Evolutionary conservation across 2,888 invertebrate species (phyloP).

Genomic region (Dynastes hyllus): DNA sequence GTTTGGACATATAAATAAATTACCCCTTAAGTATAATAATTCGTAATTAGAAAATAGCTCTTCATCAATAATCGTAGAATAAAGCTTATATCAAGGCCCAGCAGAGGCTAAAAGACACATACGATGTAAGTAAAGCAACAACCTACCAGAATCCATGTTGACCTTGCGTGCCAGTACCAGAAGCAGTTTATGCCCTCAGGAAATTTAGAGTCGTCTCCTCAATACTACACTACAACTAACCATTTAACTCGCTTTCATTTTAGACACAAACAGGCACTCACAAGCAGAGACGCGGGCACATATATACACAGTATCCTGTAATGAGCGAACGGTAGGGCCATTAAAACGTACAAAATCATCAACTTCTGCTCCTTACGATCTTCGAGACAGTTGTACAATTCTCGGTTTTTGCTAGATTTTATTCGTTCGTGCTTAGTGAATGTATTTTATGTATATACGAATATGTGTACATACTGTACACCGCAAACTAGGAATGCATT

Average conservation of each 20-base stretch:
- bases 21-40: too few relatives aligned
- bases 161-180: conserved; percentile 48
- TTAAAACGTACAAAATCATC: conserved; percentile 31
- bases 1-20: too few relatives aligned
- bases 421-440: not conserved
- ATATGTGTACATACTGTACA: not conserved
- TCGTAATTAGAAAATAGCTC: not conserved
- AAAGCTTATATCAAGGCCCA: not conserved
- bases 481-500: conserved; percentile 29
- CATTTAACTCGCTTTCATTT: conserved; percentile 47
- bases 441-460: not conserved
- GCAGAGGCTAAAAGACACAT: conserved; percentile 2
- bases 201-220: conserved; percentile 30
- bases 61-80: not conserved
- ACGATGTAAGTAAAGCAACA: conserved; percentile 37
- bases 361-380: conserved; percentile 7
- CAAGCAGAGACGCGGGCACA: conserved; percentile 12
- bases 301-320: conserved; percentile 2
- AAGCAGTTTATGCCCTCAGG: conserved; percentile 41
- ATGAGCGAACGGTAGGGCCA: conserved; percentile 12
- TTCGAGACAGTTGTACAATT: conserved; percentile 16
- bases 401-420: conserved; percentile 7
- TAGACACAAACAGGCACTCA: conserved; percentile 21
- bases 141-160: conserved; percentile 47
- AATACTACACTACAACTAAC: conserved; percentile 32